Evolutionary conservation across 2,888 invertebrate genomes (phyloP), one percentile per base, ranked within the genome.

Genomic region (Embidobia sp.): DNA sequence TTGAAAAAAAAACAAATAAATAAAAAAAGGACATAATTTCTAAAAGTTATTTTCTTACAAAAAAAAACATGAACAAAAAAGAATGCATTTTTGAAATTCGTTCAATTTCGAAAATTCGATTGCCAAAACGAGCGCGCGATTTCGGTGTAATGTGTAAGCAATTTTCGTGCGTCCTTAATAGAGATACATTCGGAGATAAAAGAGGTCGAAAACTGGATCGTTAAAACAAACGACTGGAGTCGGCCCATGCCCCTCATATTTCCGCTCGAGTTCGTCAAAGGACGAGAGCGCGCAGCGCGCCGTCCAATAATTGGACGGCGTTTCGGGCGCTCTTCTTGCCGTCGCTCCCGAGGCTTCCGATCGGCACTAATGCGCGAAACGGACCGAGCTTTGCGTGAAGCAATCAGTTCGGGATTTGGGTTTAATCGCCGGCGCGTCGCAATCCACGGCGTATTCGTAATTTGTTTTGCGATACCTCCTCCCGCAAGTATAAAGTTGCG

Each of bases 381-480:
- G 42, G 44, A 59, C 55, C 63, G 46, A 57, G 55, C 69, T 80
- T 78, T 78, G 80, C 76, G 79, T 69, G 80, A 80, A 78, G 80
- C 82, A 83, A 82, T 85, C 82, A 82, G 77, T 78, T 72, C 37
- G 73, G 83, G 82, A 84, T 84, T 84, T 82, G 75, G 77, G 78
- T 81, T 83, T 84, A 82, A 83, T 83, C 81, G 80, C 80, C 33
- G 6, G 19, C 27, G 31, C 55, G 18, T 49, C 29, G 40, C 37
- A 64, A 44, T 66, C 51, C 51, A 64, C 51, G 44, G n/a, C 29
- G 48, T 48, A 69, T 57, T 69, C 44, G 67, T 72, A 72, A 74
- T 79, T 81, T 72, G 75, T 73, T 74, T 70, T 67, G 78, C 64
- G 59, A 80, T 63, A 55, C 76, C 66, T 51, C 57, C 46, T 64